These are phyloP conservation scores for Solenodon paradoxus DNA, from an alignment of 2,113 vertebrate species.

Conservation along the genomic window DNA sequence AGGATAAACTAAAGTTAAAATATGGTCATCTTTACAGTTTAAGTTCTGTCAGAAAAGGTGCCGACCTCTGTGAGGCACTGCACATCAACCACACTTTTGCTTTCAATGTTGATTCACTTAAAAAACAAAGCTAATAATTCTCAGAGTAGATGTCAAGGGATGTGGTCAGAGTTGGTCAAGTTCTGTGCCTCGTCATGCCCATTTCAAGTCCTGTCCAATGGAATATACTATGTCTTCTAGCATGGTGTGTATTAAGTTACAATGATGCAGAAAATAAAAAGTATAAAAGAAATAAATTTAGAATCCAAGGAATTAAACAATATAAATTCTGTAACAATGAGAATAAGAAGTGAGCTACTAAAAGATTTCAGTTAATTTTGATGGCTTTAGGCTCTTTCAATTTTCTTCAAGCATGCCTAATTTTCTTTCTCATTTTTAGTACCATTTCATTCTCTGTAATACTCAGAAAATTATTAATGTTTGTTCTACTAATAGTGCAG, in stretches of 20 bases:
- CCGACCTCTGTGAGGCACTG: neutral
- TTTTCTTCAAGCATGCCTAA: neutral
- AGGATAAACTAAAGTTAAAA: neutral
- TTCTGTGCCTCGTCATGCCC: neutral
- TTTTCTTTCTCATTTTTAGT: constrained; percentile 36
- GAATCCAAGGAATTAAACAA: neutral
- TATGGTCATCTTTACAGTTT: neutral
- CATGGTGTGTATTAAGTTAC: neutral
- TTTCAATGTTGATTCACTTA: neutral
- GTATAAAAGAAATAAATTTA: neutral
- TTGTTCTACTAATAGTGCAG: constrained; percentile 8
- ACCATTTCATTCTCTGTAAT: neutral
- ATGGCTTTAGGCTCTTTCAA: neutral
- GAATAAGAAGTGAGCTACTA: neutral
- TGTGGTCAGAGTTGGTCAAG: neutral
- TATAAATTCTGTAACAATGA: neutral
- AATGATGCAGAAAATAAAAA: neutral
- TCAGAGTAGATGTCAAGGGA: neutral
- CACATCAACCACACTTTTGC: neutral
- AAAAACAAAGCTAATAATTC: neutral
- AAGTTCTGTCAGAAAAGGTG: neutral
- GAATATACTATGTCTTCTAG: neutral
- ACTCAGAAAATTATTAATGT: neutral
- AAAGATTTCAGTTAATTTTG: constrained; percentile 24
- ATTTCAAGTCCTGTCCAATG: neutral